These are phyloP conservation scores for Tautogolabrus adspersus DNA, from an alignment of 2,113 vertebrate genomes.

Conservation along the genomic window DNA sequence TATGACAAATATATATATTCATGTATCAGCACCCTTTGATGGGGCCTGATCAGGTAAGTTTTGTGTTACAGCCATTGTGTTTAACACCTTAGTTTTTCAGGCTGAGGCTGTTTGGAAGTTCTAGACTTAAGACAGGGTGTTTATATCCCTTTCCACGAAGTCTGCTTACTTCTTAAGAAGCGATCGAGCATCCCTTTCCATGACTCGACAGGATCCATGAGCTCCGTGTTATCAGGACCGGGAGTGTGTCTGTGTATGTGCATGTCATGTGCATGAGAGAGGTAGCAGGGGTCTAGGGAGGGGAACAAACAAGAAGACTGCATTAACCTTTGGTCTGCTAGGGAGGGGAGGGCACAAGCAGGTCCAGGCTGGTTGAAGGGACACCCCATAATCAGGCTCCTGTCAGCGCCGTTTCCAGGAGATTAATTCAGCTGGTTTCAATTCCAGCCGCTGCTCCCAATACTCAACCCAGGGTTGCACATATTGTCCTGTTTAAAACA, in stretches of 20 bases:
- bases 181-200: conserved; percentile 40
- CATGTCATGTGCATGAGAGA: conserved; percentile 82
- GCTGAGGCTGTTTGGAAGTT: conserved; percentile 85
- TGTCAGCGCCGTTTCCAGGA: conserved; percentile 82
- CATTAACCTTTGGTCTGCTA: conserved; percentile 85
- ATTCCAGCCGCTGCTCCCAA: conserved; percentile 74
- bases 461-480: conserved; percentile 64
- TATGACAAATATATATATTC: no score
- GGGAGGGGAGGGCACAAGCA: conserved; percentile 76
- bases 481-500: conserved; percentile 80
- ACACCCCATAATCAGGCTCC: conserved; percentile 85
- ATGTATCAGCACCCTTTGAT: no score
- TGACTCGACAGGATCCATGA: conserved; percentile 48
- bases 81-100: conserved; percentile 83
- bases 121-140: conserved; percentile 86
- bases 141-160: conserved; percentile 64
- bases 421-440: conserved; percentile 85
- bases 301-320: conserved; percentile 80
- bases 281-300: conserved; percentile 80
- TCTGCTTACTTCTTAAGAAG: neutral
- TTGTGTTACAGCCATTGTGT: neutral
- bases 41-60: no score
- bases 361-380: conserved; percentile 75
- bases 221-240: conserved; percentile 29
- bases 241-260: conserved; percentile 70